These are phyloP conservation scores for Caradrina kadenii DNA, from an alignment of 2,888 invertebrate genomes.

Conservation along the genomic window DNA sequence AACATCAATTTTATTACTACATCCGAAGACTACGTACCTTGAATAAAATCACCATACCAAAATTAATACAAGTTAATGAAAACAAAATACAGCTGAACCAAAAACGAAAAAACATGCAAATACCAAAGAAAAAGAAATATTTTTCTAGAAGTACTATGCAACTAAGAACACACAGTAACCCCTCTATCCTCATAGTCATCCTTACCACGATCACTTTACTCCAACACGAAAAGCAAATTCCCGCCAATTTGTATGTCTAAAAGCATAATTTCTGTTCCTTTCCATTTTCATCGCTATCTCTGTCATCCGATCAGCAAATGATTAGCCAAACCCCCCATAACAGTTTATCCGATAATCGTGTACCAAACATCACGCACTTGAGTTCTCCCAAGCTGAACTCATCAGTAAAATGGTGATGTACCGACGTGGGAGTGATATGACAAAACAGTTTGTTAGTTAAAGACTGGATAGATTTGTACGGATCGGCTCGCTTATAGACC, in stretches of 20 bases:
- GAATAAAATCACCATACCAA: no score
- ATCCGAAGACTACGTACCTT: no score
- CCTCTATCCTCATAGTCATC: background rate
- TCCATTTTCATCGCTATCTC: slow-evolving; percentile 27
- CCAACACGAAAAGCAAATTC: slow-evolving; percentile 12
- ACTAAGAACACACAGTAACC: background rate
- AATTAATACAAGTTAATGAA: no score
- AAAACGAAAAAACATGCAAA: no score
- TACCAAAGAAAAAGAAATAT: no score
- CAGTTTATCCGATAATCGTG: slow-evolving; percentile 54
- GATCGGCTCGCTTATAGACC: background rate
- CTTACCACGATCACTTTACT: slow-evolving; percentile 14
- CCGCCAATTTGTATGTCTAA: slow-evolving; percentile 24
- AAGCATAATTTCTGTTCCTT: slow-evolving; percentile 30
- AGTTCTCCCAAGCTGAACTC: slow-evolving; percentile 38
- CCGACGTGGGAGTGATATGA: slow-evolving; percentile 69
- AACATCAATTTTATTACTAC: no score
- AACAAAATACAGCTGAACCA: background rate
- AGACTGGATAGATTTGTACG: slow-evolving; percentile 15
- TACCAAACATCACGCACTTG: slow-evolving; percentile 45
- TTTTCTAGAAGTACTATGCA: no score
- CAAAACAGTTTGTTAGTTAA: slow-evolving; percentile 66
- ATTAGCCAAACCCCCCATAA: slow-evolving; percentile 35
- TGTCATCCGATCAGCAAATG: slow-evolving; percentile 27
- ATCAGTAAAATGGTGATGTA: slow-evolving; percentile 42